A percentile compares a stretch with the other conserved stretches of the same genome.
Evolutionary conservation across 2,113 vertebrate genomes (phyloP).

Genomic region (Sapayoa aenigma): DNA sequence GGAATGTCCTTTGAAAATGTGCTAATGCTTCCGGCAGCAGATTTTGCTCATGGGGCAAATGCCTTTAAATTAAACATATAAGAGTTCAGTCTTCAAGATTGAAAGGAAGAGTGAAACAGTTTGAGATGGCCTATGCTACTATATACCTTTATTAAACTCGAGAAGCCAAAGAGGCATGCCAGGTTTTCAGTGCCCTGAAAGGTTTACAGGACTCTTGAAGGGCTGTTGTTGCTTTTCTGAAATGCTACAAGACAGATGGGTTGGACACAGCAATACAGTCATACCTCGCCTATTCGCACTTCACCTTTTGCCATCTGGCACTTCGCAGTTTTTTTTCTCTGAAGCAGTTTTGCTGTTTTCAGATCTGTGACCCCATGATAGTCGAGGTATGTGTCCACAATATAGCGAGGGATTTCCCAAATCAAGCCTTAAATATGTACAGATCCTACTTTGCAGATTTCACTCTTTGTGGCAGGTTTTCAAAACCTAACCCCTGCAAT

Average conservation of each 20-base stretch:
- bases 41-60: not conserved
- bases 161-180: not conserved
- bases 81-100: not conserved
- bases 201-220: not conserved
- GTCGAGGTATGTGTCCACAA: too few species aligned
- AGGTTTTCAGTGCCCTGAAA: not conserved
- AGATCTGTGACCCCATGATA: too few species aligned
- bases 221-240: constrained; percentile 21
- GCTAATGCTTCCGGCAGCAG: not conserved
- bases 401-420: too few species aligned
- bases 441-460: too few species aligned
- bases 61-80: constrained; percentile 4
- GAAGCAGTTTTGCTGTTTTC: too few species aligned
- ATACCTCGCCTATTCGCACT: too few species aligned
- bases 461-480: too few species aligned
- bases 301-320: too few species aligned
- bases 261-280: not conserved
- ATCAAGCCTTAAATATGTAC: too few species aligned
- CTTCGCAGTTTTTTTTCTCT: too few species aligned
- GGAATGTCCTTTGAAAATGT: not conserved
- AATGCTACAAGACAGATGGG: not conserved
- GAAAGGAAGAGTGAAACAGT: constrained; percentile 22
- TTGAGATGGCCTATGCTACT: not conserved
- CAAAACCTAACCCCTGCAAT: too few species aligned
- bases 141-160: not conserved